Evolutionary conservation across 2,797 vertebrate genomes (phyloP).

Genomic region (Chaunax sp.): DNA sequence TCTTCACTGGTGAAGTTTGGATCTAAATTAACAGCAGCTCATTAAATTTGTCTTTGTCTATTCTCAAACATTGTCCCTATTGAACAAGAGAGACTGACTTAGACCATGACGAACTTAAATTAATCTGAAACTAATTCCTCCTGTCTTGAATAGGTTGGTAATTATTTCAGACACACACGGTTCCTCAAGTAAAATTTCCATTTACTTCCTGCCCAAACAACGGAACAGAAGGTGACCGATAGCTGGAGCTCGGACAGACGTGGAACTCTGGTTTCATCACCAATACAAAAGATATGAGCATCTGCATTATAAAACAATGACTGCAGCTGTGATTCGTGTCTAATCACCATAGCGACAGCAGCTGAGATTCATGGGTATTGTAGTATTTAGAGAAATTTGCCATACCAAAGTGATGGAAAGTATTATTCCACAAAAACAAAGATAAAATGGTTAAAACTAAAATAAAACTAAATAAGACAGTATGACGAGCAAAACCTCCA

Average conservation of each 20-base stretch:
- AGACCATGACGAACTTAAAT: conserved; percentile 16
- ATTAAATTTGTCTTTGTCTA: conserved; percentile 17
- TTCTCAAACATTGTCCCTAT: conserved; percentile 21
- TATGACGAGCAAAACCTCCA: too few relatives aligned
- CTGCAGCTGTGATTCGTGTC: not conserved
- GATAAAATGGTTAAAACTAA: not conserved
- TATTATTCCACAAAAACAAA: not conserved
- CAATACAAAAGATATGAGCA: not conserved
- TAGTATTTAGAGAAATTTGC: not conserved
- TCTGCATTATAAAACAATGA: not conserved
- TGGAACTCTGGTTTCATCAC: not conserved
- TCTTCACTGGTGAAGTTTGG: conserved; percentile 11
- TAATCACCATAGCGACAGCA: not conserved
- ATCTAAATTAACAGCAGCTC: conserved; percentile 24
- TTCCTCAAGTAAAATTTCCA: not conserved
- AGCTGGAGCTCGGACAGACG: not conserved
- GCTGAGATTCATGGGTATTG: not conserved
- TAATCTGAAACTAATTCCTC: conserved; percentile 14
- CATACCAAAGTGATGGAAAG: not conserved
- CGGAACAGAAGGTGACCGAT: not conserved
- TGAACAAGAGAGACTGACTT: conserved; percentile 3
- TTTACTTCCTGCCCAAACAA: not conserved
- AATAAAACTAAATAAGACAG: too few relatives aligned
- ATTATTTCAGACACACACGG: not conserved
- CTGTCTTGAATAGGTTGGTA: not conserved